A percentile compares a stretch with the other conserved stretches of the same genome.
Conservation (phyloP, 2,113 vertebrate genomes). For the Saccopteryx leptura region DNA sequence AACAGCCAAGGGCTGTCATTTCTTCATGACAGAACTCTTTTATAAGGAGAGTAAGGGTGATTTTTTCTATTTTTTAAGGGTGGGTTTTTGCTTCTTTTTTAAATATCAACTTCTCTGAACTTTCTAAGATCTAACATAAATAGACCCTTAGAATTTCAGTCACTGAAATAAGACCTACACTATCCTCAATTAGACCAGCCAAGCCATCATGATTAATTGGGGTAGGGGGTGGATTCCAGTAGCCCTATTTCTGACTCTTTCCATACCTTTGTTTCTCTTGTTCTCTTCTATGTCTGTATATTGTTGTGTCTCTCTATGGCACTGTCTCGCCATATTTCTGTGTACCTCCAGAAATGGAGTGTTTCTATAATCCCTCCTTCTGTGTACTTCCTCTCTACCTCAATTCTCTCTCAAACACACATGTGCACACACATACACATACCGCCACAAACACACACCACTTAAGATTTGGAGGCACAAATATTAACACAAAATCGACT, state of each 20-base stretch:
- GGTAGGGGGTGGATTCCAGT: not conserved
- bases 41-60: not conserved
- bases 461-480: not conserved
- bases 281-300: not conserved
- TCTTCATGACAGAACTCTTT: constrained; percentile 5
- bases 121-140: not conserved
- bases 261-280: not conserved
- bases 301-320: not conserved
- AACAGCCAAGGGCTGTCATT: not conserved
- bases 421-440: not conserved
- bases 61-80: not conserved
- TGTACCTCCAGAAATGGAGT: not conserved
- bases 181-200: not conserved
- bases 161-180: not conserved
- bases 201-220: not conserved
- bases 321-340: not conserved
- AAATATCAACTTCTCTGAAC: constrained; percentile 39
- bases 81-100: not conserved
- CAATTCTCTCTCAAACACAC: not conserved
- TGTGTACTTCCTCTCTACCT: not conserved
- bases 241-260: not conserved
- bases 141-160: not conserved
- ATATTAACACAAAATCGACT: not conserved
- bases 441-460: not conserved
- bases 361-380: not conserved